Evolutionary conservation across 2,113 vertebrate species (phyloP), one percentile per base, ranked within the genome.

Genomic region (Budorcas taxicolor): DNA sequence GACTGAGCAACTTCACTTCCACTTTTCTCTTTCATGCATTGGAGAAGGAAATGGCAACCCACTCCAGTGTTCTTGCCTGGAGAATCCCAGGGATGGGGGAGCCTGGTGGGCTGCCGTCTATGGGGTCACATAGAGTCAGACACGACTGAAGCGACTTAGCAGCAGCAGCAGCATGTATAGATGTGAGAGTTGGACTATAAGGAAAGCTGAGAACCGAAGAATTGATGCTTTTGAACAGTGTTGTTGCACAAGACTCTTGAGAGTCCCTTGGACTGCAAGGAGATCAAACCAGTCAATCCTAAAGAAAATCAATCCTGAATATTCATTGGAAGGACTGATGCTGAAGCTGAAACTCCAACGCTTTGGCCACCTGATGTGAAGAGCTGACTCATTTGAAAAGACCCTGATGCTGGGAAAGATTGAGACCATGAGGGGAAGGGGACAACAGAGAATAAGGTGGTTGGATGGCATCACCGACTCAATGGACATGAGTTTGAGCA

Each of bases 261-360:
- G 64, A 71, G n/a, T 71, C 19, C 19, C 64, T 71, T 36, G n/a
- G 64, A 71, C 33, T 5, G 64, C 64, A 71, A 36, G 64, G 64
- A 71, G 9, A 71, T 71, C n/a, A 3, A 71, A 71, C 64, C 19
- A 71, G 10, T 71, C 19, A 1, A 40, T 71, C n/a, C 67, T 36
- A 23, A 71, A 23, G 9, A 0, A 71, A 12, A 71, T 12, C 67
- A 40, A 2, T 71, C n/a, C 67, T 23, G 10, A 40, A 23, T 71
- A 23, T 71, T 71, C n/a, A 12, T 23, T 71, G 19, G 5, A 40
- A 71, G 19, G n/a, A 71, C 67, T 23, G 67, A 71, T 71, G 67
- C 1, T 23, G 3, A 71, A 40, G n/a, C n/a, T 71, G 67, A 71
- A 71, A 40, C n/a, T 71, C 19, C 67, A 71, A 0, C 0, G 0